These are phyloP conservation scores for Phymorhynchus buccinoides DNA, from an alignment of 1,140 invertebrate species.

Conservation along the genomic window DNA sequence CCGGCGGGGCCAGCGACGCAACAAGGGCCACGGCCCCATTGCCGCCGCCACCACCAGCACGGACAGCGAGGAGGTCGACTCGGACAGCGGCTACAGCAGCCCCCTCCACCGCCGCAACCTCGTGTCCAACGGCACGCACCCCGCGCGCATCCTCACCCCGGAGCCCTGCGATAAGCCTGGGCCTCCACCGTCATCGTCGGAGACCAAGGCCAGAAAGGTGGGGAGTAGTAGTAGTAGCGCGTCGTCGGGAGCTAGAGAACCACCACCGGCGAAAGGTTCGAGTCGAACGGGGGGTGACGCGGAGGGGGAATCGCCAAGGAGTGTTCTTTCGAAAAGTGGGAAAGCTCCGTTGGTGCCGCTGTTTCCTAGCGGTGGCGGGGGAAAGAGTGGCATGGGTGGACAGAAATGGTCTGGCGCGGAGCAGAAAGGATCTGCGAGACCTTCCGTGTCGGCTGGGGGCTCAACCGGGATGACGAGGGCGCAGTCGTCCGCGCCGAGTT, in stretches of 20 bases:
- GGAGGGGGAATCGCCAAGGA: not conserved
- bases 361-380: not conserved
- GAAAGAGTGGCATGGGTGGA: no score
- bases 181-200: constrained; percentile 9
- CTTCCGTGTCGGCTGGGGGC: no score
- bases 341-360: not conserved
- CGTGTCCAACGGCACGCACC: constrained; percentile 59
- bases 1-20: constrained; percentile 29
- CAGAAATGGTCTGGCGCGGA: not conserved
- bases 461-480: no score
- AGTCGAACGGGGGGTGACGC: not conserved
- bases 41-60: constrained; percentile 40
- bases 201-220: constrained; percentile 7
- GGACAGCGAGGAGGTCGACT: constrained; percentile 58
- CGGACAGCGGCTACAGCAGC: constrained; percentile 68
- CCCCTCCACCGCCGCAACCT: constrained; percentile 63
- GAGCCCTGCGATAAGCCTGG: no score
- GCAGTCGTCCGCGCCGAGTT: no score
- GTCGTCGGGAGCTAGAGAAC: not conserved
- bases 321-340: not conserved
- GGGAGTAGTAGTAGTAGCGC: not conserved
- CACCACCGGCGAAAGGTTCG: not conserved
- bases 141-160: constrained; percentile 26
- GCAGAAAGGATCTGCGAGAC: not conserved
- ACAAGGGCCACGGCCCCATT: constrained; percentile 1